Base-by-base conservation (phyloP, 2,113 vertebrate genomes). In the Chaenogobius annularis region DNA sequence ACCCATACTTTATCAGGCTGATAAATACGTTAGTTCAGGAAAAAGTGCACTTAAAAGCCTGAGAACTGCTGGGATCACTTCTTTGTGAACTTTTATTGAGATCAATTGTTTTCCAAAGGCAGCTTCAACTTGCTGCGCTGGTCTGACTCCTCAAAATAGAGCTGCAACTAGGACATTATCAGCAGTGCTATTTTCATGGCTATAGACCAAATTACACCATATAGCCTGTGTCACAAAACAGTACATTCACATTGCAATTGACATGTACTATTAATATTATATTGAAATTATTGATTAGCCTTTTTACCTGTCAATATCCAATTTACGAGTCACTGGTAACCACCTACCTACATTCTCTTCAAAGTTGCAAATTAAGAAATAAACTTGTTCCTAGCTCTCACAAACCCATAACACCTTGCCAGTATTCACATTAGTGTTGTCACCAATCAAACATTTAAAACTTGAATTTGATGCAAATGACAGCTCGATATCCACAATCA, bases 81-180 rank as follows among this genome's bases (percentile, higher is more conserved):
- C n/a, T 88, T 80, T 50, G 88, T 86, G 89, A 66, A 92, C 91
- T 92, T 89, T 90, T 86, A 87, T 78, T 76, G 90, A 91, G 91
- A 92, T 92, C 85, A 56, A 87, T 85, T 89, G 43, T 91, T 83
- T 90, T 90, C 52, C 85, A 79, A 70, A 79, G 40, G 55, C 87
- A 84, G 89, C 87, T 91, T 90, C 78, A 87, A 80, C 89, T 83
- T 81, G 93, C 94, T 91, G 85, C 90, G 93, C 90, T 92, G 88
- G 58, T 75, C 71, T 77, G 74, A 70, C 77, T 54, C 23, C 56
- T 47, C 75, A 26, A 83, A 81, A 88, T 52, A 82, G 47, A 81
- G 80, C 72, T 86, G 70, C 64, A 75, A 84, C 65, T 85, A 86
- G 82, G 75, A 68, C 64, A 85, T 88, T 75, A 84, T 73, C 52